A percentile compares a stretch with the other conserved stretches of the same genome.
Conservation (phyloP, 2,113 vertebrate genomes). For the Dolichallabes microphthalmus region DNA sequence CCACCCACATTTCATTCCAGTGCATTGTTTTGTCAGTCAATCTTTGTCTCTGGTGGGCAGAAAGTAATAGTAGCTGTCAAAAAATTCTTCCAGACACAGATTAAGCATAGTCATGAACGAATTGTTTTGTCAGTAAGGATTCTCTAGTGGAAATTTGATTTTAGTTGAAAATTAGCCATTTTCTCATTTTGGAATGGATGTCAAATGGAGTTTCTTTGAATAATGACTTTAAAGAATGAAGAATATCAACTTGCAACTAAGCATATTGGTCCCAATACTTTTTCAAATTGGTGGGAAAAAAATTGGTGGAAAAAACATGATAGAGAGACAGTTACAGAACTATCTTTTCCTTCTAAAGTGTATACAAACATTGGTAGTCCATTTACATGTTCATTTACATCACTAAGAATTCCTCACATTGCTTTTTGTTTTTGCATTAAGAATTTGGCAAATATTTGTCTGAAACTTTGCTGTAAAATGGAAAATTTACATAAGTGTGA, state of each 20-base stretch:
- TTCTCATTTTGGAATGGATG: conserved; percentile 9
- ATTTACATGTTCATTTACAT: neutral
- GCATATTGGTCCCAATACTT: neutral
- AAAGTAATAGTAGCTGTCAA: conserved; percentile 39
- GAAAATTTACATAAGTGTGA: neutral
- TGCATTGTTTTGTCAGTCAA: conserved; percentile 44
- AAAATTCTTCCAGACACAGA: neutral
- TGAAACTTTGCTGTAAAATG: neutral
- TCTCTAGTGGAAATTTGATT: neutral
- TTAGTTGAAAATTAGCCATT: neutral
- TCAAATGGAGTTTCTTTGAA: conserved; percentile 6
- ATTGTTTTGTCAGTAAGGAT: neutral
- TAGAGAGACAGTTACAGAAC: neutral
- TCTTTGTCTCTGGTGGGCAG: conserved; percentile 33
- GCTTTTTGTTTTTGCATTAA: neutral
- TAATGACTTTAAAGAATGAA: neutral
- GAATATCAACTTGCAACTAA: neutral
- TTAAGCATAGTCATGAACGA: conserved; percentile 9
- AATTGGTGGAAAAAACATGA: neutral
- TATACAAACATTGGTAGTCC: neutral
- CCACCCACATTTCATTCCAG: conserved; percentile 45
- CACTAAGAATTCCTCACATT: neutral
- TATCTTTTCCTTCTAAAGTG: neutral
- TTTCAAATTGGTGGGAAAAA: neutral
- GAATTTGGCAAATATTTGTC: neutral